Base-by-base conservation (phyloP, 2,888 invertebrate genomes). In the Machimus rusticus region DNA sequence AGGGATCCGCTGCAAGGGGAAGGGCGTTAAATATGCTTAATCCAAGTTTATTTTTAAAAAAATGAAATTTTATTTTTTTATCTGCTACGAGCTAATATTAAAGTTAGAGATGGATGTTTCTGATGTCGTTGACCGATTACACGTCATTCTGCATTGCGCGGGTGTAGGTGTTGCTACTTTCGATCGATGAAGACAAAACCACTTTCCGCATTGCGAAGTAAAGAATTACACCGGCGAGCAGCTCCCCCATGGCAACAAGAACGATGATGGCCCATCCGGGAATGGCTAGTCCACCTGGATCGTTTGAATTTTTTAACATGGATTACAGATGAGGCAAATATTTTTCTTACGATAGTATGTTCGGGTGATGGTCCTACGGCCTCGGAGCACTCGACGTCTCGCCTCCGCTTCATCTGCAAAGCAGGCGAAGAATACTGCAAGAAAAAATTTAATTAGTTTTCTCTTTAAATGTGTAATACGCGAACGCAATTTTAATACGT, bases 211-310 rank as follows among this genome's bases (percentile, higher is more conserved):
- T 94, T 14, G 95, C 92, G 0, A 94, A 93, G 90, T 96, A 97
- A 0, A 96, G 91, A 8, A 95, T 93, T 1, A 94, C 96, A 74
- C 96, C 97, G n/a, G 95, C 90, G 4, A 95, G 88, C 46, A 97
- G 91, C 94, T 97, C 95, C 76, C 94, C 94, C 14, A 96, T 91
- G 31, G 95, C 96, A 23, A 96, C 93, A 90, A 97, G 92, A 37
- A 96, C 90, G 88, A 96, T 94, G 88, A 96, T 94, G 0, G 96
- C 95, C 96, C 97, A 97, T 0, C 96, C 96, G 88, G 97, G 96
- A 89, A 97, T 95, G 12, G 95, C 94, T 86, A 94, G 94, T 82
- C 95, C 95, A 92, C 92, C 96, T 96, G 89, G 28, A 46, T 88
- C 92, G 92, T 87, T 55, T 51, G 88, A 85, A 74, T 85, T 85